phyloP scores from a whole-genome alignment of 2,888 invertebrate genomes.

The Ctena decussata region DNA sequence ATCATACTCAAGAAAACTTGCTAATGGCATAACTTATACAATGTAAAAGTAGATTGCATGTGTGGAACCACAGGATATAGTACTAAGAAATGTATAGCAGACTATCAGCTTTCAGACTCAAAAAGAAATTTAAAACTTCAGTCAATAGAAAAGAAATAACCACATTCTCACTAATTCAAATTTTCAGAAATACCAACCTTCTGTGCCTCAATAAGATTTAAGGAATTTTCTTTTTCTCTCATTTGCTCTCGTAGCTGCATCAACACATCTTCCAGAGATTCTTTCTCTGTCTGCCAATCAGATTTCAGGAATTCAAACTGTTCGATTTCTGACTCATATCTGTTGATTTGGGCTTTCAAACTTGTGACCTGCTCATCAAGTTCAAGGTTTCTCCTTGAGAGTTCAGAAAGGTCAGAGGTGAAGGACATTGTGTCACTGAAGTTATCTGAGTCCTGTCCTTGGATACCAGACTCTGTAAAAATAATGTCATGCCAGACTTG shows the following conservation, averaged over 20 bases:
- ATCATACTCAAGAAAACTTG: too few relatives aligned
- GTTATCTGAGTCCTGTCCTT: constrained; percentile 28
- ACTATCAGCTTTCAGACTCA: too few relatives aligned
- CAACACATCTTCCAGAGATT: constrained; percentile 83
- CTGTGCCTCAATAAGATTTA: constrained; percentile 70
- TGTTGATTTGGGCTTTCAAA: constrained; percentile 73
- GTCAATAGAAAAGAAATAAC: too few relatives aligned
- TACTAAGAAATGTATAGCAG: too few relatives aligned
- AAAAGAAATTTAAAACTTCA: too few relatives aligned
- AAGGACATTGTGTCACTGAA: constrained; percentile 52
- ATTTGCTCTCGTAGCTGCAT: constrained; percentile 78
- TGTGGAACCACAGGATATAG: too few relatives aligned
- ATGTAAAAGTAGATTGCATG: too few relatives aligned
- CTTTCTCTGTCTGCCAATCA: constrained; percentile 84
- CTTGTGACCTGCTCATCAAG: constrained; percentile 66
- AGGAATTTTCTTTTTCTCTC: constrained; percentile 72
- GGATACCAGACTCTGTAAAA: constrained; percentile 12
- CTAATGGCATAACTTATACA: too few relatives aligned
- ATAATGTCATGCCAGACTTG: too few relatives aligned
- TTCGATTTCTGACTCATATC: constrained; percentile 74
- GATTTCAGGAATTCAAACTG: constrained; percentile 81
- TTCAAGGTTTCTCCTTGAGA: constrained; percentile 66
- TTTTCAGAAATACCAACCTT: constrained; percentile 76
- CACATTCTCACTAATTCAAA: too few relatives aligned
- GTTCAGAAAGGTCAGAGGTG: constrained; percentile 68